Evolutionary conservation across 2,113 vertebrate genomes (phyloP).

Genomic region (Leucosticte australis): DNA sequence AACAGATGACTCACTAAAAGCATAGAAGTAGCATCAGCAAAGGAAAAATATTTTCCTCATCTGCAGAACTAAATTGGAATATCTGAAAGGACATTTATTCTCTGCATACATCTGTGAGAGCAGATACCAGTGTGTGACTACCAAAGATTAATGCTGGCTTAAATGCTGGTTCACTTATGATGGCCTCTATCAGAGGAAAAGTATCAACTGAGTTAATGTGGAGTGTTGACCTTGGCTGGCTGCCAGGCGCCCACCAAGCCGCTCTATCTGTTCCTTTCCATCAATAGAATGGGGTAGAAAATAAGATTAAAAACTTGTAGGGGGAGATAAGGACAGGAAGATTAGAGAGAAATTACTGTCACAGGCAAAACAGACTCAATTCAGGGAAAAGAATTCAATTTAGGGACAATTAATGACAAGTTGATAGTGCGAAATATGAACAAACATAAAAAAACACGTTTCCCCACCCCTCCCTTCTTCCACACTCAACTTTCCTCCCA

Average conservation of each 20-base stretch:
- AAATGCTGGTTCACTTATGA: background rate
- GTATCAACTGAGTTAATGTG: background rate
- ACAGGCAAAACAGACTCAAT: background rate
- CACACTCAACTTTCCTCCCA: background rate
- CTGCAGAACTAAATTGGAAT: background rate
- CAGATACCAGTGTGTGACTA: background rate
- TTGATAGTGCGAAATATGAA: background rate
- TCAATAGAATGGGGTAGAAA: background rate
- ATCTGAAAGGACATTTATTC: background rate
- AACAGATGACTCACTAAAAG: background rate
- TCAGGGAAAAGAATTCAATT: background rate
- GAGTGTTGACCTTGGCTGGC: background rate
- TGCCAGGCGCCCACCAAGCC: background rate
- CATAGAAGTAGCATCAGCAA: background rate
- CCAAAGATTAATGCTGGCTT: background rate
- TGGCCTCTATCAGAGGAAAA: background rate
- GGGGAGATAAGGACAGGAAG: background rate
- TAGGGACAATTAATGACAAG: background rate
- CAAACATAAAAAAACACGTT: background rate
- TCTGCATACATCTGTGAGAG: background rate
- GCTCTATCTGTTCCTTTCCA: background rate
- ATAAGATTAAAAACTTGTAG: background rate
- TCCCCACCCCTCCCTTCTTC: rapidly evolving
- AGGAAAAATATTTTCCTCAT: background rate
- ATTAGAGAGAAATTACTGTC: background rate